phyloP scores from a whole-genome alignment of 2,113 vertebrate species.

The Parotia lawesii region DNA sequence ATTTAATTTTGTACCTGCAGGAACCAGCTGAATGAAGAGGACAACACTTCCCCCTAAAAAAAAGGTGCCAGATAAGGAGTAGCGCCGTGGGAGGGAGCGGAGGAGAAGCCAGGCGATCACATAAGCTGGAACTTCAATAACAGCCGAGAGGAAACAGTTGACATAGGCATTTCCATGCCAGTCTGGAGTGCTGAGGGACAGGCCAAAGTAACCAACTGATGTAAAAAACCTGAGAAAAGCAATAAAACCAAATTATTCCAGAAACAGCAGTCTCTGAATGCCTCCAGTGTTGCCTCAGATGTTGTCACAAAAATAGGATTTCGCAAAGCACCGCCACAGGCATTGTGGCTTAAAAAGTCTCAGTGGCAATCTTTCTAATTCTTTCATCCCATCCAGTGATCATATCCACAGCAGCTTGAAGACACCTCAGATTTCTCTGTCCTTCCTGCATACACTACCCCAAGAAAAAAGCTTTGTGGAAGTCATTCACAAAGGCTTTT shows the following conservation, averaged over 20 bases:
- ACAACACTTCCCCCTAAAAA: constrained; percentile 79
- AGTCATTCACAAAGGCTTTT: not conserved
- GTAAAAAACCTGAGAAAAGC: constrained; percentile 79
- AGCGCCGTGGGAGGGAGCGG: constrained; percentile 75
- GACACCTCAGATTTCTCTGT: constrained; percentile 13
- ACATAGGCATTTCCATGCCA: constrained; percentile 82
- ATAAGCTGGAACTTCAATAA: constrained; percentile 89
- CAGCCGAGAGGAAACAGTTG: constrained; percentile 89
- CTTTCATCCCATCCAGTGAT: not conserved
- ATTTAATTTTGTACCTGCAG: constrained; percentile 71
- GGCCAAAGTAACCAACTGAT: constrained; percentile 82
- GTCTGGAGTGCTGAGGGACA: constrained; percentile 88
- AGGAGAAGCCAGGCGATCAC: constrained; percentile 85
- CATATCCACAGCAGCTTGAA: not conserved
- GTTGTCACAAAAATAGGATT: not conserved
- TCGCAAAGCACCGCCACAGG: not conserved
- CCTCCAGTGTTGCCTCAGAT: not conserved
- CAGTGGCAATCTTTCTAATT: constrained; percentile 4
- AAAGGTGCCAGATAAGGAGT: constrained; percentile 75
- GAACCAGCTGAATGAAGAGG: constrained; percentile 82
- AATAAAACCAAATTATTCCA: not conserved
- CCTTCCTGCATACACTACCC: not conserved
- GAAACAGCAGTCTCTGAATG: not conserved
- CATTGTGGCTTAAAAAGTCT: not conserved
- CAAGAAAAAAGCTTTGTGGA: constrained; percentile 3